A percentile compares a stretch with the other conserved stretches of the same genome.
Conservation (phyloP, 2,113 vertebrate species). For the Microcebus ravelobensis region DNA sequence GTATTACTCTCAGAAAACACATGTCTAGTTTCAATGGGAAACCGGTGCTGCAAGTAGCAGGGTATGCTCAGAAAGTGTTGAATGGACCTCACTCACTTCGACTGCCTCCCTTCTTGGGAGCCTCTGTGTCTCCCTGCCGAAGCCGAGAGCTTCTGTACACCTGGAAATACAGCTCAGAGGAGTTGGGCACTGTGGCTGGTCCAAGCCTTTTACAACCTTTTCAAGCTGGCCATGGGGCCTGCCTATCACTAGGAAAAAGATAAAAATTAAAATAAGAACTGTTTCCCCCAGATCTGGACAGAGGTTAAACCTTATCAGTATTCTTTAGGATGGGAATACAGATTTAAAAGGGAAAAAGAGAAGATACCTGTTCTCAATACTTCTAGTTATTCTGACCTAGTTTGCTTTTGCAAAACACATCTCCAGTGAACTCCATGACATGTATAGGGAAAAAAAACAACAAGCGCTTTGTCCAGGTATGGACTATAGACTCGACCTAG, state of each 20-base stretch:
- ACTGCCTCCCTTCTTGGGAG: background rate
- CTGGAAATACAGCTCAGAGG: background rate
- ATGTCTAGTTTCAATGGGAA: background rate
- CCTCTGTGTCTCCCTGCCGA: background rate
- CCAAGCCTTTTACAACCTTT: background rate
- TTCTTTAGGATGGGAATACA: background rate
- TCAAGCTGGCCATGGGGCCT: background rate
- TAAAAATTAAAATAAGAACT: background rate
- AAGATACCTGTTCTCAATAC: background rate
- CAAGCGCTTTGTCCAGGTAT: background rate
- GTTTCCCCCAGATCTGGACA: background rate
- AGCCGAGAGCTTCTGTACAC: background rate
- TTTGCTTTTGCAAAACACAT: conserved; percentile 10
- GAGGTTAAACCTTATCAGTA: background rate
- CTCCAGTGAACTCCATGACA: background rate
- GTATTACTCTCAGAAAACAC: background rate
- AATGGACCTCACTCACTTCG: fast-evolving
- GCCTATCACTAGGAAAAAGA: background rate
- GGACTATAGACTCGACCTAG: background rate
- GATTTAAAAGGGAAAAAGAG: background rate
- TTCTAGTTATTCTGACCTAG: background rate
- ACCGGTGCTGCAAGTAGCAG: background rate
- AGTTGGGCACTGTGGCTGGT: background rate
- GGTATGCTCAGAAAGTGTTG: background rate
- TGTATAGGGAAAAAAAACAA: background rate